Evolutionary conservation across 1,140 invertebrate species (phyloP).

Genomic region (Drosophila pseudoananassae): DNA sequence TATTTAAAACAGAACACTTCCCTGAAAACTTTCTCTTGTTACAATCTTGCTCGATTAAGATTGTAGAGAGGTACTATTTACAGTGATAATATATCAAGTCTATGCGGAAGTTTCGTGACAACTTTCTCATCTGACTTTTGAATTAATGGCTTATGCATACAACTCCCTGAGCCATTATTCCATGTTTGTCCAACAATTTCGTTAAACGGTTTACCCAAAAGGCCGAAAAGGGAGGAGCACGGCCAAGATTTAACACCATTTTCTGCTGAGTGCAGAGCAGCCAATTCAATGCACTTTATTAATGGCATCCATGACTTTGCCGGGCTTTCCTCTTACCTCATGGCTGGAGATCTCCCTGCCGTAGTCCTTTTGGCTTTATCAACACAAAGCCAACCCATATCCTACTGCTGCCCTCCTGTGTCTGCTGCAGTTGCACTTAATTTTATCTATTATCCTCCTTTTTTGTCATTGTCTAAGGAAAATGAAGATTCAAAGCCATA

Average conservation of each 20-base stretch:
- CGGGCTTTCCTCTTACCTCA: not conserved
- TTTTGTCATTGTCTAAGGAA: conserved; percentile 78
- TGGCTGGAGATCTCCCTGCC: not conserved
- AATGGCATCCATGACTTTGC: conserved; percentile 63
- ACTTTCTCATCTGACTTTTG: conserved; percentile 2
- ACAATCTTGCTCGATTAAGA: not conserved
- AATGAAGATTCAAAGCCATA: conserved; percentile 80
- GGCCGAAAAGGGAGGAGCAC: conserved; percentile 8
- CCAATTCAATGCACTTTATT: conserved; percentile 76
- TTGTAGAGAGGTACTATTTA: not conserved
- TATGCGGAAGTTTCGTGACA: conserved; percentile 7
- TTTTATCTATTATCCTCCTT: conserved; percentile 77
- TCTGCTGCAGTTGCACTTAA: conserved; percentile 79
- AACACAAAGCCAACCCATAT: conserved; percentile 14
- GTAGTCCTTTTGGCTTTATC: not conserved
- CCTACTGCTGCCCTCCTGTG: not conserved
- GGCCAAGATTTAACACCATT: conserved; percentile 10
- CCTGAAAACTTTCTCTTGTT: not conserved
- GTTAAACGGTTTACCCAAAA: conserved; percentile 39
- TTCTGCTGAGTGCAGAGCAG: conserved; percentile 34
- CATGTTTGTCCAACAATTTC: conserved; percentile 48
- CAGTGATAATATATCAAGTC: conserved; percentile 19
- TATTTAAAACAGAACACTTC: not conserved
- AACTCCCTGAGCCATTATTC: conserved; percentile 18
- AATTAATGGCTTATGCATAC: conserved; percentile 13